Base-by-base conservation (phyloP, 2,888 invertebrate genomes). In the Cynaeus angustus region DNA sequence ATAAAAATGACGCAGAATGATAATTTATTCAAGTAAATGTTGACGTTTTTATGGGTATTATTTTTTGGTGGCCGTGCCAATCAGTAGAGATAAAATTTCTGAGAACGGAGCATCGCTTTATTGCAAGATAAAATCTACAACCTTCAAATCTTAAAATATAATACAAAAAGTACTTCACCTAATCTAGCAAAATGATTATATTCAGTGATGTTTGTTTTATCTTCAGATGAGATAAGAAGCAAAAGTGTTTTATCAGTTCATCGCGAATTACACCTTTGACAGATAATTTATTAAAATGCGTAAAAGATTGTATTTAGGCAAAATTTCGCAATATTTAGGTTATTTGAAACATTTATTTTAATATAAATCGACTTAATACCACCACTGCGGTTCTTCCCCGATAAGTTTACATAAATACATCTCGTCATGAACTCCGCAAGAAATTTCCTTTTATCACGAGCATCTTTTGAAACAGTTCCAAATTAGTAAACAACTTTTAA, bases 371-470 rank as follows among this genome's bases (percentile, higher is more conserved):
- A 1, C n/a, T n/a, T n/a, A n/a, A n/a, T n/a, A n/a, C n/a, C n/a
- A n/a, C 21, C 21, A 4, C 21, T 21, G 21, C 21, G 21, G 21
- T 21, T 21, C 21, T 21, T 21, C 21, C 21, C 4, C 21, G 21
- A n/a, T 4, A 21, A 21, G 21, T 21, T 21, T 21, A 4, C 4
- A 4, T 21, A 37, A 37, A n/a, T 37, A n/a, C 37, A 5, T 37
- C n/a, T 7, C 2, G 37, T 5, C 37, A 37, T 37, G 37, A 37
- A 37, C 37, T 37, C 37, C 8, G 21, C 21, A 37, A 37, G 37
- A 37, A 37, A 37, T 37, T 37, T 37, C 37, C 7, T 7, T n/a
- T 37, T 37, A n/a, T 37, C 37, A 37, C 37, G 37, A 37, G 21
- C 21, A 4, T 21, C 21, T 21, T 21, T 37, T 37, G 9, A n/a